A percentile compares a stretch with the other conserved stretches of the same genome.
Conservation (phyloP, 2,797 vertebrate genomes). For the Eremophila alpestris region DNA sequence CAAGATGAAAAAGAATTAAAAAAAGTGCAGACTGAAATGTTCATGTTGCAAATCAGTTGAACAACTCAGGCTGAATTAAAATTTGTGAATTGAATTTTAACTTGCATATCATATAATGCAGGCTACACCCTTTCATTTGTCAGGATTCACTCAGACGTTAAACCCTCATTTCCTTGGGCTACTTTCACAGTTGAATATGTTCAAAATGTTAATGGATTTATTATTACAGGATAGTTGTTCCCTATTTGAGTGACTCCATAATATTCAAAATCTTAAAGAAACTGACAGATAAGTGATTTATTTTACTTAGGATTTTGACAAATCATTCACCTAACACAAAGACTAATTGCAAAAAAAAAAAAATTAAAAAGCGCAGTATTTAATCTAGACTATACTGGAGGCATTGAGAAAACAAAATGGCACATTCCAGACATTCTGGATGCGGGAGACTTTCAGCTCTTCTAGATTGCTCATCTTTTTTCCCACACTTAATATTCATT, state of each 20-base stretch:
- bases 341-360: background rate
- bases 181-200: background rate
- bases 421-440: background rate
- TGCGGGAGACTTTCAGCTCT: background rate
- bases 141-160: background rate
- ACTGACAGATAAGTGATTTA: background rate
- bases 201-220: background rate
- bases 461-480: background rate
- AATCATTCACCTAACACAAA: background rate
- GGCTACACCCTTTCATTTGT: background rate
- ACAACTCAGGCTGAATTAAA: background rate
- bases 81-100: background rate
- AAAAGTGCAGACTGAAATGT: background rate
- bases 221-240: background rate
- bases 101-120: background rate
- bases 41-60: background rate
- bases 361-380: background rate
- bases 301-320: background rate
- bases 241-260: background rate
- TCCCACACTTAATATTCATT: background rate
- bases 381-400: background rate
- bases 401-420: background rate
- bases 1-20: background rate
- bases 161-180: background rate
- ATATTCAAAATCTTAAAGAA: background rate